Evolutionary conservation across 2,888 invertebrate species (phyloP), one percentile per base, ranked within the genome.

Genomic region (Idaea aversata): DNA sequence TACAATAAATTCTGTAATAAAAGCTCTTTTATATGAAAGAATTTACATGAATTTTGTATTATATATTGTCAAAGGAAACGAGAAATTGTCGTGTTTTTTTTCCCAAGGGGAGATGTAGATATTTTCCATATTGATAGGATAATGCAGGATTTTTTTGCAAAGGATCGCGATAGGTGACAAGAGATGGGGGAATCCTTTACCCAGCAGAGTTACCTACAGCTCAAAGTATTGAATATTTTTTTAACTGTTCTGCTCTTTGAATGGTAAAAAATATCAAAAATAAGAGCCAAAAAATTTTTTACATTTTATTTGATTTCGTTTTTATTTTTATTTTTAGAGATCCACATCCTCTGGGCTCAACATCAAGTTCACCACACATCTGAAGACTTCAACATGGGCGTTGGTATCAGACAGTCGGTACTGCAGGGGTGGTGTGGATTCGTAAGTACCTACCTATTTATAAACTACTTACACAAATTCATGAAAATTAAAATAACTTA

Each of bases 311-410:
- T 13, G 5, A 47, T 47, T 47, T 47, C 0, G 7, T 47, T 5
- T 47, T 47, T 38, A 38, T 38, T 47, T 47, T 66, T 61, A 59
- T 81, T 91, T 90, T n/a, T 91, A 97, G 98, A 98, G 88, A 90
- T 97, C 57, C 97, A 97, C 78, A 95, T 98, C 74, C 88, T 98
- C 61, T 98, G 98, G 98, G 96, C 97, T 0, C 96, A 97, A 76
- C 98, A 98, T 85, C 97, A 98, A 84, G 97, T 98, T 0, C 98
- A 98, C 81, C 98, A 98, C 78, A 97, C 97, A 71, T 97, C 97
- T 1, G 98, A 98, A 86, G 97, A 97, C 85, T 97, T 96, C 90
- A 98, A 97, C 88, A 94, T 97, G 85, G 95, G 96, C 3, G 97
- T 97, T 5, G 97, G 97, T 0, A 93, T 97, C 63, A 88, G 98